A percentile compares a stretch with the other conserved stretches of the same genome.
Evolutionary conservation across 1,140 invertebrate species (phyloP).

Genomic region (Ericerus pela): DNA sequence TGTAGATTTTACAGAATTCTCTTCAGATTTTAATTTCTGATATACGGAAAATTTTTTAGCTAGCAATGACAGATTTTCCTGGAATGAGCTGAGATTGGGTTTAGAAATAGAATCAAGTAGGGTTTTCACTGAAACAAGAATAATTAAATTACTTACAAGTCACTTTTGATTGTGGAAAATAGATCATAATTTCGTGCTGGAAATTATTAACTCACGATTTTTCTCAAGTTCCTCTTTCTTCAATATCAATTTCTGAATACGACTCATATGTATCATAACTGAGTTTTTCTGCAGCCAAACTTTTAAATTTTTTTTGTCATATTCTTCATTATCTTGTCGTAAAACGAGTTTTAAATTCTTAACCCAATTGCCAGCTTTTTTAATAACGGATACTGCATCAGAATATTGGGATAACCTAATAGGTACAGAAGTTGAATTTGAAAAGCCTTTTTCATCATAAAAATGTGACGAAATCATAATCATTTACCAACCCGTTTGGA

Average conservation of each 20-base stretch:
- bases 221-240: background rate
- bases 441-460: no score
- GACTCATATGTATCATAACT: background rate
- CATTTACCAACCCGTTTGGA: background rate
- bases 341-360: background rate
- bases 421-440: no score
- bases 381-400: no score
- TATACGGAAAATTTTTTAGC: no score
- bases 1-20: no score
- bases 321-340: background rate
- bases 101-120: no score
- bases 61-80: no score
- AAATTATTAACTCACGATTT: background rate
- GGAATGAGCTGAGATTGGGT: no score
- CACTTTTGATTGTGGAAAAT: background rate
- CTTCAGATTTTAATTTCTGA: no score
- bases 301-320: background rate
- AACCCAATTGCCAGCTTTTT: background rate
- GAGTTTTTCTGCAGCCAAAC: background rate
- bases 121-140: no score
- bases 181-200: background rate
- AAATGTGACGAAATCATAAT: no score
- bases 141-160: background rate
- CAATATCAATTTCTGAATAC: background rate
- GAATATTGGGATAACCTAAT: no score